Evolutionary conservation across 2,888 invertebrate genomes (phyloP).

Genomic region (Chrysotoxum bicinctum): DNA sequence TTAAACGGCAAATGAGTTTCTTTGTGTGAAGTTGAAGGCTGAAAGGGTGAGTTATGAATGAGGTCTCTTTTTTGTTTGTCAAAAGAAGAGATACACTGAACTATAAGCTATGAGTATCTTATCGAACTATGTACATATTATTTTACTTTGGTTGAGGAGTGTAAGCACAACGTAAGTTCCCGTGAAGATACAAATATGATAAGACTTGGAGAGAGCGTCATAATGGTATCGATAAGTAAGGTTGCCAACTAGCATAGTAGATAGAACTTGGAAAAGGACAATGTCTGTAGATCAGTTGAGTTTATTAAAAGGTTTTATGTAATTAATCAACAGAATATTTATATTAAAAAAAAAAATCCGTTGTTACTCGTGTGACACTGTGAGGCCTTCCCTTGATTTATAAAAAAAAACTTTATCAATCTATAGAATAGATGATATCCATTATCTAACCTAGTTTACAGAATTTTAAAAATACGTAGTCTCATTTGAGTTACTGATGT

Average conservation of each 20-base stretch:
- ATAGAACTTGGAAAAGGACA: background rate
- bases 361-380: too few relatives aligned
- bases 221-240: constrained; percentile 11
- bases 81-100: background rate
- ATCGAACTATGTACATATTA: background rate
- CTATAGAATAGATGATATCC: too few relatives aligned
- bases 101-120: background rate
- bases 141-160: background rate
- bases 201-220: background rate
- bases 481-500: too few relatives aligned
- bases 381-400: too few relatives aligned
- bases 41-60: background rate
- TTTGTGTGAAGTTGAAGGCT: background rate
- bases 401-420: too few relatives aligned
- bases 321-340: too few relatives aligned
- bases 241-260: background rate
- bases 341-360: too few relatives aligned
- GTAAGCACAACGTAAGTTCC: background rate
- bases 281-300: too few relatives aligned
- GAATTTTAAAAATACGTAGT: too few relatives aligned
- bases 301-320: too few relatives aligned
- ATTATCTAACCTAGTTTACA: too few relatives aligned
- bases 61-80: background rate
- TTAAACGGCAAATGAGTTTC: background rate
- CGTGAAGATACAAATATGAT: background rate